These are phyloP conservation scores for Zosterops borbonicus DNA, from an alignment of 2,113 vertebrate species.

Conservation along the genomic window DNA sequence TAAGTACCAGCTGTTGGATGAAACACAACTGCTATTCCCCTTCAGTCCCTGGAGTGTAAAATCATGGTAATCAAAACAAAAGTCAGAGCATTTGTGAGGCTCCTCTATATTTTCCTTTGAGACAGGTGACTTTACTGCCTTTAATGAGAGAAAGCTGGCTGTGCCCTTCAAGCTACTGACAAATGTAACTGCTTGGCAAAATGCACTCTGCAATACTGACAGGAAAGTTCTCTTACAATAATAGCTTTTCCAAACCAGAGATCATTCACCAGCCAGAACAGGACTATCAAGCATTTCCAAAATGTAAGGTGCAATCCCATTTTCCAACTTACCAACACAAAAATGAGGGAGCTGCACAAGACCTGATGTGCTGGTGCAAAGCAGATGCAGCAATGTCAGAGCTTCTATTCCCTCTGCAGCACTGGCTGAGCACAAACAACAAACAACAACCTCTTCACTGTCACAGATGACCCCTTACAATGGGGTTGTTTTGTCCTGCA, in stretches of 20 bases:
- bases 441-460: not conserved
- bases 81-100: not conserved
- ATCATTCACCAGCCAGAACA: not conserved
- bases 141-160: not conserved
- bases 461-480: not conserved
- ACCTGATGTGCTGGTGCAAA: not conserved
- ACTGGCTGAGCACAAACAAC: not conserved
- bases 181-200: not conserved
- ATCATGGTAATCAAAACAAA: not conserved
- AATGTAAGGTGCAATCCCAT: not conserved
- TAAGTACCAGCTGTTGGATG: not conserved
- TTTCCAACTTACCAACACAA: not conserved
- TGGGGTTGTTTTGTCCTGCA: not conserved
- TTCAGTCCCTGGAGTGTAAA: not conserved
- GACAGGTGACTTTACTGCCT: not conserved
- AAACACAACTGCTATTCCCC: not conserved
- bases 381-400: not conserved
- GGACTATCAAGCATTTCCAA: not conserved
- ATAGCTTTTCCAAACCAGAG: not conserved
- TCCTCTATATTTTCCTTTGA: not conserved
- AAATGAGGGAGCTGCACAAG: not conserved
- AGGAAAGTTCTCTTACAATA: not conserved
- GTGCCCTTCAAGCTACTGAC: not conserved
- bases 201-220: not conserved
- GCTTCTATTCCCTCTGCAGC: not conserved